phyloP scores from a whole-genome alignment of 2,797 vertebrate genomes.

The Anguilla megastoma region DNA sequence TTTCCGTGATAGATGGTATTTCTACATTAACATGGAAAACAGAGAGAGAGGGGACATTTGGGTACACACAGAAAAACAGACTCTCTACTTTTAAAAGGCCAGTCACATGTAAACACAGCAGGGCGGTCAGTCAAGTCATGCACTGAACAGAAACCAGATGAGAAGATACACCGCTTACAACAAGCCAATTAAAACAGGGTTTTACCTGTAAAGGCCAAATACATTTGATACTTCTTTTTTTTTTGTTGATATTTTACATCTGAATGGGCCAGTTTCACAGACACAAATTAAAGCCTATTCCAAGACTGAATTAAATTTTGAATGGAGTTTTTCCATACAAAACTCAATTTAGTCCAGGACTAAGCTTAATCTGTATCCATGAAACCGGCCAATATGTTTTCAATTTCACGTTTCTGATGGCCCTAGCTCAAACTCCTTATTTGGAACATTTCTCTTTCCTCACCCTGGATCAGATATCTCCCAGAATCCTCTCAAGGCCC shows the following conservation, averaged over 20 bases:
- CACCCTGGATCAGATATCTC: not conserved
- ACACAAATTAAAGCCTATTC: too few species aligned
- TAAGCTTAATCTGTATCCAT: too few species aligned
- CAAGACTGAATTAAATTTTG: too few species aligned
- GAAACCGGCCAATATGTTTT: not conserved
- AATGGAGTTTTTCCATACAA: too few species aligned
- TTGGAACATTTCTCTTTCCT: not conserved
- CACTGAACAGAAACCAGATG: not conserved
- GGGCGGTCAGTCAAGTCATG: not conserved
- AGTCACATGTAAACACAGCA: not conserved
- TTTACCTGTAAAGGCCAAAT: not conserved
- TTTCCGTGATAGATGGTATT: conserved; percentile 75
- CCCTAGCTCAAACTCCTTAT: not conserved
- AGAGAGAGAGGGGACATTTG: conserved; percentile 42
- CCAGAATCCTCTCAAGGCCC: too few species aligned
- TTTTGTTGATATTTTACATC: too few species aligned
- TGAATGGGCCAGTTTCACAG: too few species aligned
- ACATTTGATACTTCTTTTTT: not conserved
- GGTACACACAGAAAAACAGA: conserved; percentile 38
- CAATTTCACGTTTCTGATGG: not conserved
- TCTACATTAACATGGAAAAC: conserved; percentile 71
- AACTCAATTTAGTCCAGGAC: too few species aligned
- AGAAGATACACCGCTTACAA: not conserved
- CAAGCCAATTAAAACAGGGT: not conserved
- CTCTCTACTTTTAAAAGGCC: conserved; percentile 16